A percentile compares a stretch with the other conserved stretches of the same genome.
These are phyloP conservation scores for Vulpes lagopus DNA, from an alignment of 2,113 vertebrate genomes.

Conservation along the genomic window DNA sequence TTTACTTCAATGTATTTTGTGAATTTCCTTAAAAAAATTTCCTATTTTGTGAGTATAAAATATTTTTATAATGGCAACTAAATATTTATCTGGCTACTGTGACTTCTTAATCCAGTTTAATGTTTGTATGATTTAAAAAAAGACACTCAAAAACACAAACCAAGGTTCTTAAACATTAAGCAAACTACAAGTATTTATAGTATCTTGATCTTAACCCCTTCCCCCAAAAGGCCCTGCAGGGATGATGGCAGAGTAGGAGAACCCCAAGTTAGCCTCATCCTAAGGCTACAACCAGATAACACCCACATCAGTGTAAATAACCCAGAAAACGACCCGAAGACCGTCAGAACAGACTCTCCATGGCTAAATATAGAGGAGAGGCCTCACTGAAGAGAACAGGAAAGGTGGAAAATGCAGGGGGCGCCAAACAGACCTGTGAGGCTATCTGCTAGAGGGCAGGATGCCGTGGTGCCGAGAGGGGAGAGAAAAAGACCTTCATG, in stretches of 20 bases:
- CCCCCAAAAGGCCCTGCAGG: neutral
- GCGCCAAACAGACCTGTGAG: neutral
- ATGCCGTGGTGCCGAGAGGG: neutral
- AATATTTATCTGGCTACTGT: neutral
- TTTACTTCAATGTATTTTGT: slow-evolving; percentile 10
- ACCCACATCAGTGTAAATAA: neutral
- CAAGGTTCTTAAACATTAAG: neutral
- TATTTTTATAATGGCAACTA: slow-evolving; percentile 41
- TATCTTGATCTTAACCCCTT: neutral
- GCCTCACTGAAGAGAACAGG: neutral
- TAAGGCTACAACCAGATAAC: neutral
- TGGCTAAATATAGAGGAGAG: neutral
- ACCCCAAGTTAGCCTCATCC: neutral
- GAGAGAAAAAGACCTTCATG: neutral
- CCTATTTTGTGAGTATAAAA: neutral
- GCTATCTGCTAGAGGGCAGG: neutral
- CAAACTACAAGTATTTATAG: neutral
- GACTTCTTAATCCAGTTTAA: slow-evolving; percentile 13
- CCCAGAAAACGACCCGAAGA: neutral
- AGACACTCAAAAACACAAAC: neutral
- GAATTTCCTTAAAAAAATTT: neutral
- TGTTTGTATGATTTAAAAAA: neutral
- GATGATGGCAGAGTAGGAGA: neutral
- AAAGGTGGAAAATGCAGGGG: neutral
- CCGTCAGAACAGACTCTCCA: neutral